Base-by-base conservation (phyloP, 2,113 vertebrate species). In the Nothocercus nigrocapillus region DNA sequence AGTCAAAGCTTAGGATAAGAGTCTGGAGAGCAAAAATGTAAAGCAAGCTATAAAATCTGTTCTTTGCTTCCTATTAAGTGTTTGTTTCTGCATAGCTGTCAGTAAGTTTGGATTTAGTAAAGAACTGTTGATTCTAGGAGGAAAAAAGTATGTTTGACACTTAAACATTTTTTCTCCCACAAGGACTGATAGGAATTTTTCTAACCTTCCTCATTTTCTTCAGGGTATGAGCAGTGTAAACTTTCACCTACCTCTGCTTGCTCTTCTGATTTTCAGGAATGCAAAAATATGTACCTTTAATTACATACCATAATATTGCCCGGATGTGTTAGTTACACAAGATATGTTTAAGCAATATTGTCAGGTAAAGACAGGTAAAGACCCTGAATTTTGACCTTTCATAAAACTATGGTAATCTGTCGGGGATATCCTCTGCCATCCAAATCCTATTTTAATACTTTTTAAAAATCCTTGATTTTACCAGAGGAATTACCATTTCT, bases 351-450 rank as follows among this genome's bases (percentile, higher is more conserved):
- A 89, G 70, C 21, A 93, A 54, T 88, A 87, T 25, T 67, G 42
- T 89, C 54, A 20, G 70, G 22, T 45, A 76, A 79, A 93, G 53
- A 38, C 64, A n/a, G n/a, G n/a, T n/a, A n/a, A n/a, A n/a, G n/a
- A 76, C 14, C 7, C 18, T 91, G 84, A 80, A 76, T 93, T 89
- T 89, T 87, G 83, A 92, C 80, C 75, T 85, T 93, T 86, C 42
- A 64, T 0, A 7, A 73, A 91, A 75, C 6, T 54, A 13, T 63
- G 45, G 11, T 87, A 42, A 13, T 82, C 42, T n/a, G 2, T 45
- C 5, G 38, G 42, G 17, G 90, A 72, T 80, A 78, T 38, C 6
- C 11, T 85, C 53, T 94, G n/a, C 38, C 72, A 83, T 91, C 51
- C 24, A 92, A 81, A 85, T 92, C 62, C 44, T 88, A 4, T 64